Percentiles rank a stretch among this genome's conserved stretches.
phyloP scores from a whole-genome alignment of 2,113 vertebrate genomes.

The Hyperopisus bebe region DNA sequence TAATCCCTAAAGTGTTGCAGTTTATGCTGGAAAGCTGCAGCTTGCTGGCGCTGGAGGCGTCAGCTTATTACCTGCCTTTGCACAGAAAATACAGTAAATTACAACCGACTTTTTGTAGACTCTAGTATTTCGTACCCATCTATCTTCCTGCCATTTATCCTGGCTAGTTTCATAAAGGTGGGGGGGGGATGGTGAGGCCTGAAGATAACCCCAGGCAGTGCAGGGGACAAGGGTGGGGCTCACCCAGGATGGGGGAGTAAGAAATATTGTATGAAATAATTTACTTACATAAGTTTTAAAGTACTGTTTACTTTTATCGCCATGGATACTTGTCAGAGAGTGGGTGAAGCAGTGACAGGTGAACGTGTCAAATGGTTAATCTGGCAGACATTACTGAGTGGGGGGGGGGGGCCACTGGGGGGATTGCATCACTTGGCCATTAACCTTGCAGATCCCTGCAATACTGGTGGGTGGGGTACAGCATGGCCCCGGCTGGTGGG shows the following conservation, averaged over 20 bases:
- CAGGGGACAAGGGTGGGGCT: not conserved
- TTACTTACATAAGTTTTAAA: not conserved
- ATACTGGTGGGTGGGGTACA: conserved; percentile 16
- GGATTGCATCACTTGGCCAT: conserved; percentile 19
- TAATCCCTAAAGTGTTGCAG: not conserved
- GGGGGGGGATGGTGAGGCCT: not conserved
- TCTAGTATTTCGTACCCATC: not conserved
- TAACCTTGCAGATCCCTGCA: conserved; percentile 5
- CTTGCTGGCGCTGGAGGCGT: not conserved
- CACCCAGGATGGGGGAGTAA: not conserved
- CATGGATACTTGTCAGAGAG: not conserved
- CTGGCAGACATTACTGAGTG: not conserved
- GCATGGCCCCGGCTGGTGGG: not conserved
- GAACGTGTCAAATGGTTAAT: not conserved
- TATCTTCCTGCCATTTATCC: not conserved
- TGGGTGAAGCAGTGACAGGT: not conserved
- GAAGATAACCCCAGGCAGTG: not conserved
- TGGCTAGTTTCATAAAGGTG: not conserved
- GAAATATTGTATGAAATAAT: not conserved
- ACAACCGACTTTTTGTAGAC: not conserved
- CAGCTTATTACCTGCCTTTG: not conserved
- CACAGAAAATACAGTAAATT: not conserved
- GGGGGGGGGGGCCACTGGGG: not conserved
- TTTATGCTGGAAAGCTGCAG: not conserved
- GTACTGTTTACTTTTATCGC: not conserved